Percentiles rank a stretch among this genome's conserved stretches.
Conservation (phyloP, 2,888 invertebrate genomes). For the Philaethria dido region DNA sequence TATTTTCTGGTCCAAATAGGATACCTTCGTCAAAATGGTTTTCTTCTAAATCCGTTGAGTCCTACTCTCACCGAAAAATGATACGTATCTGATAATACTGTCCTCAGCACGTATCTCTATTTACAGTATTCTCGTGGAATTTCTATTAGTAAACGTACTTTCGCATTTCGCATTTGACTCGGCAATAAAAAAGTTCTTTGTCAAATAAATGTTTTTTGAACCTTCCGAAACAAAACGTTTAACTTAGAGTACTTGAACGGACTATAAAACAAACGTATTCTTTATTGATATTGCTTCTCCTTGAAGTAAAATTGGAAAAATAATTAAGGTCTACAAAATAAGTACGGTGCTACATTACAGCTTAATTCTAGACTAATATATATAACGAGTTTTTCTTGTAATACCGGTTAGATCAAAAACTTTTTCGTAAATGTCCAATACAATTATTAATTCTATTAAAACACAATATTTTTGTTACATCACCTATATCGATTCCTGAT, state of each 20-base stretch:
- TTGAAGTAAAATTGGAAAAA: constrained; percentile 56
- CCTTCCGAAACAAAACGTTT: constrained; percentile 65
- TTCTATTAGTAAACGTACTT: constrained; percentile 77
- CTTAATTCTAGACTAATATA: constrained; percentile 12
- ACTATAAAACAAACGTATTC: constrained; percentile 63
- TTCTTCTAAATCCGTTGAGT: constrained; percentile 65
- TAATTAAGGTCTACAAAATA: constrained; percentile 53
- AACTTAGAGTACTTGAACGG: constrained; percentile 65
- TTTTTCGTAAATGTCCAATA: too few relatives aligned
- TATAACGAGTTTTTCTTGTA: not conserved
- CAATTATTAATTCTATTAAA: too few relatives aligned
- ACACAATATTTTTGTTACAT: too few relatives aligned
- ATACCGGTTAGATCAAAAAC: too few relatives aligned
- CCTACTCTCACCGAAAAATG: constrained; percentile 69
- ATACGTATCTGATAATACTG: constrained; percentile 71
- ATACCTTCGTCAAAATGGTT: constrained; percentile 58
- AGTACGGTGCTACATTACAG: constrained; percentile 14
- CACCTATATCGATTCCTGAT: too few relatives aligned
- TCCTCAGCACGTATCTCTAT: constrained; percentile 76
- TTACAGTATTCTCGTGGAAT: constrained; percentile 77
- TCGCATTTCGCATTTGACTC: constrained; percentile 72
- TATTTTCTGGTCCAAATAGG: constrained; percentile 47
- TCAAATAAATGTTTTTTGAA: constrained; percentile 72
- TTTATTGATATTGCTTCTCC: constrained; percentile 60
- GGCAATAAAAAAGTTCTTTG: constrained; percentile 71